These are phyloP conservation scores for Marmota monax DNA, from an alignment of 2,113 vertebrate genomes.

Conservation along the genomic window DNA sequence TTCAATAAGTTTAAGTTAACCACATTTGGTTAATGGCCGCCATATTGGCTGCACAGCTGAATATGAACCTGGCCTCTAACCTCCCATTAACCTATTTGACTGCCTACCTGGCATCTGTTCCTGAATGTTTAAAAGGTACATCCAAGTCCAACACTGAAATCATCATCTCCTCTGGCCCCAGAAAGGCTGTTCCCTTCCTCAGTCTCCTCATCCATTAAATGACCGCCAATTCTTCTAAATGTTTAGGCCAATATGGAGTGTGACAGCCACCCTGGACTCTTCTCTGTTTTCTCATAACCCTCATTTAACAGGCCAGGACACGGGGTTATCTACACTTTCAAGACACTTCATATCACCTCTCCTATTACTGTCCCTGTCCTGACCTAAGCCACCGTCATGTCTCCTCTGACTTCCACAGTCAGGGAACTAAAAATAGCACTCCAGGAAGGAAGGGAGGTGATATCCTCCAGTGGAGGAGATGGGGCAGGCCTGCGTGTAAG, in stretches of 20 bases:
- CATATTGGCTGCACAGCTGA: accelerated
- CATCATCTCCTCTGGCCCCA: too few species aligned
- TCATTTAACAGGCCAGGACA: not conserved
- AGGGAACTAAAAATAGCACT: not conserved
- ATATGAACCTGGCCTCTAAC: not conserved
- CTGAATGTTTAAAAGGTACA: not conserved
- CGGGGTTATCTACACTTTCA: not conserved
- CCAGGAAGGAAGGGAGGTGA: not conserved
- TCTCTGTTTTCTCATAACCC: not conserved
- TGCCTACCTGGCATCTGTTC: not conserved
- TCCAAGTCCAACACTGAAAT: not conserved
- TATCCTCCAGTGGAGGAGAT: not conserved
- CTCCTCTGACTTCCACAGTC: not conserved
- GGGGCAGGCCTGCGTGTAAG: not conserved
- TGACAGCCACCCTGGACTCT: not conserved
- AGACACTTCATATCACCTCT: not conserved
- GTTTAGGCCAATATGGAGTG: not conserved
- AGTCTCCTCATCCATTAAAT: not conserved
- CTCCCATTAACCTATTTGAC: too few species aligned
- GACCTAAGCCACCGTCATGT: not conserved
- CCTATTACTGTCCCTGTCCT: not conserved
- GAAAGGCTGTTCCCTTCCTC: not conserved
- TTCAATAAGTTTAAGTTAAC: not conserved
- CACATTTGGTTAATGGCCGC: not conserved
- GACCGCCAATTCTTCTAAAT: not conserved